Evolutionary conservation across 2,113 vertebrate species (phyloP), one percentile per base, ranked within the genome.

Genomic region (Patagioenas fasciata): DNA sequence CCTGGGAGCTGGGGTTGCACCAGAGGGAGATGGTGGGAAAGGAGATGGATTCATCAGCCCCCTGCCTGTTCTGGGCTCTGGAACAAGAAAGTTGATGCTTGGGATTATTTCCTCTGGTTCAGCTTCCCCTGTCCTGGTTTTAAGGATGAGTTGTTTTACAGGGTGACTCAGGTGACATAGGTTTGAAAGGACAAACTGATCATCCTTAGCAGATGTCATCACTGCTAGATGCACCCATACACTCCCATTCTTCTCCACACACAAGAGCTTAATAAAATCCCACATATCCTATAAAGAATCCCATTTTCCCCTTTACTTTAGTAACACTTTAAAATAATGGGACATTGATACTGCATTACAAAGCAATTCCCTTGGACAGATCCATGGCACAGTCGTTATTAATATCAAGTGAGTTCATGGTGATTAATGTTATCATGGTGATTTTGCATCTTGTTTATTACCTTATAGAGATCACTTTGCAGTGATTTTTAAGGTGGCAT

Each of bases 361-460:
- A 88, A 95, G 92, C 85, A 78, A 92, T 96, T 96, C 84, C 72
- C 69, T 54, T 6, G 69, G 94, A 91, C 64, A 61, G 88, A 80
- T 85, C 87, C 89, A 36, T 82, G 92, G 90, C 75, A 60, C 2
- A 9, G 64, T 47, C 23, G 5, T 95, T 91, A 94, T 87, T 92
- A 96, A 95, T 86, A 91, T 60, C 89, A 87, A 86, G 71, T 62
- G 90, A 94, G 61, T 69, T 94, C 54, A 50, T 19, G 1, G 23
- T 91, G 95, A 97, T 97, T 97, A 96, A 96, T 88, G 58, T 60
- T 60, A 93, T 97, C 85, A 44, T 19, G 83, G 95, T 89, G 95
- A 96, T 97, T 97, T 95, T 97, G 97, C 92, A 97, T 97, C 97
- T 95, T 96, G 95, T 97, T 97, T 97, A 96, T 95, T 91, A 75